A percentile compares a stretch with the other conserved stretches of the same genome.
phyloP scores from a whole-genome alignment of 2,888 invertebrate genomes.

The Allygus modestus region DNA sequence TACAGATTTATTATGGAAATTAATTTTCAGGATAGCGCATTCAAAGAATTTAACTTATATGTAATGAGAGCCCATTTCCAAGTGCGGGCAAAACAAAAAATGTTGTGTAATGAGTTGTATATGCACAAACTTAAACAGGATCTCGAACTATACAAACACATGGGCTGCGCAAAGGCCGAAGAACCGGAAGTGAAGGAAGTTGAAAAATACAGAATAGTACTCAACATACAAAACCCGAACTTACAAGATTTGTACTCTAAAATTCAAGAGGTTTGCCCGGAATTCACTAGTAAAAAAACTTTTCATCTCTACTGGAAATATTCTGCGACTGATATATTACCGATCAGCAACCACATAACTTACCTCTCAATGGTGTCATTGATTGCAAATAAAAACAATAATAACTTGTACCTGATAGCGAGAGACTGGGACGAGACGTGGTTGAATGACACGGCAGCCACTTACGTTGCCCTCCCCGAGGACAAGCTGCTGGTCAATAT shows the following conservation, averaged over 20 bases:
- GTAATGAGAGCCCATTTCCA: constrained; percentile 35
- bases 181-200: constrained; percentile 8
- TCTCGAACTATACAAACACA: constrained; percentile 2
- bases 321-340: constrained; percentile 44
- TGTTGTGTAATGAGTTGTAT: constrained; percentile 20
- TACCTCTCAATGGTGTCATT: constrained; percentile 45
- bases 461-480: constrained; percentile 31
- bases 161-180: background rate
- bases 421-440: constrained; percentile 39
- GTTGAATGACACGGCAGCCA: constrained; percentile 16
- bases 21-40: too few relatives aligned
- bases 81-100: constrained; percentile 46
- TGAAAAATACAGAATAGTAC: constrained; percentile 32
- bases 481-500: constrained; percentile 54
- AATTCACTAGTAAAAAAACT: constrained; percentile 33
- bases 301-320: constrained; percentile 54
- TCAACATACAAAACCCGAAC: constrained; percentile 23
- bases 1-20: too few relatives aligned
- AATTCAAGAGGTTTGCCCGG: constrained; percentile 54
- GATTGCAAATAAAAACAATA: constrained; percentile 39
- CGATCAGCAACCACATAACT: constrained; percentile 51
- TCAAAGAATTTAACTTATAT: constrained; percentile 25
- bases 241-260: constrained; percentile 12
- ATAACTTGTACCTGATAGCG: constrained; percentile 41
- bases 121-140: constrained; percentile 7